phyloP scores from a whole-genome alignment of 1,140 invertebrate species.

The Musca vetustissima region DNA sequence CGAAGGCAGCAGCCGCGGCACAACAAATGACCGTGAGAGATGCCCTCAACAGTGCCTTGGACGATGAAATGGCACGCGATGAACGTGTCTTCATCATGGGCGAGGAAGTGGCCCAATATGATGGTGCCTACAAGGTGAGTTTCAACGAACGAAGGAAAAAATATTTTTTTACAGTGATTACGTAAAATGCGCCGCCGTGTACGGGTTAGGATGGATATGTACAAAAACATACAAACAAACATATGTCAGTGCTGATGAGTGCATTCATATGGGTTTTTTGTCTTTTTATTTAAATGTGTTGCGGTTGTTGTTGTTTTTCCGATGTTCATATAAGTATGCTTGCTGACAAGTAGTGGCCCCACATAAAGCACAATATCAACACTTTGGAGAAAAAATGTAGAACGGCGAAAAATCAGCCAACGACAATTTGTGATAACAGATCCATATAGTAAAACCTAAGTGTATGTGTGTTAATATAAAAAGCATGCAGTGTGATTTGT shows the following conservation, averaged over 20 bases:
- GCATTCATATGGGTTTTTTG: no score
- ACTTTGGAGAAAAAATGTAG: no score
- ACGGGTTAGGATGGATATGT: not conserved
- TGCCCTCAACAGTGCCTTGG: constrained; percentile 93
- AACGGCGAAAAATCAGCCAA: no score
- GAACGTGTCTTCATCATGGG: constrained; percentile 93
- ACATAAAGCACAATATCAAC: no score
- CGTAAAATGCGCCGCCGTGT: constrained; percentile 51
- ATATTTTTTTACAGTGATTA: constrained; percentile 36
- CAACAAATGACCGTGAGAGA: constrained; percentile 91
- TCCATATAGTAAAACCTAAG: not conserved
- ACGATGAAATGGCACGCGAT: constrained; percentile 96
- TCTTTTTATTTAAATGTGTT: no score
- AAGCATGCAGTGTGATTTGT: no score
- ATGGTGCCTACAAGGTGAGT: constrained; percentile 94
- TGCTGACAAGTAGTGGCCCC: no score
- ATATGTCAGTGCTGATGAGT: no score
- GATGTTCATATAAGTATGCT: no score
- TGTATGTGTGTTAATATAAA: not conserved
- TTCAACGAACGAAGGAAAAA: not conserved
- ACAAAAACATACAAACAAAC: not conserved
- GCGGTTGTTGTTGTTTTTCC: no score
- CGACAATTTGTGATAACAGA: not conserved
- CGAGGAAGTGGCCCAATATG: constrained; percentile 98
- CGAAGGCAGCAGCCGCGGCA: constrained; percentile 58